Evolutionary conservation across 2,797 vertebrate genomes (phyloP).

Genomic region (Lutra lutra): DNA sequence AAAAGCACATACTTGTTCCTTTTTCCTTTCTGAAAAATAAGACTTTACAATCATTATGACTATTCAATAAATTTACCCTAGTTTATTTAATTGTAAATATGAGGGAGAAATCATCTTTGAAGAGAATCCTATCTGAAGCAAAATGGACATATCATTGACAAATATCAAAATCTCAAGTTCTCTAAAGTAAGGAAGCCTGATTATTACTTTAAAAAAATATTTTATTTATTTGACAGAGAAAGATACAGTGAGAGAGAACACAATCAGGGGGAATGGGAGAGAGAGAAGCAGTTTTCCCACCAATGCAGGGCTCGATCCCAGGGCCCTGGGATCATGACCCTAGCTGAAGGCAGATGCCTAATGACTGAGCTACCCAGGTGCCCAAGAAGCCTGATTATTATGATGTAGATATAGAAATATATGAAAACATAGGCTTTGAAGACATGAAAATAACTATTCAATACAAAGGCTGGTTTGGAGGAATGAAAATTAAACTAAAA

Average conservation of each 20-base stretch:
- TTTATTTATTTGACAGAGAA: no score
- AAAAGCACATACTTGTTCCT: neutral
- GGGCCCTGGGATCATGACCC: no score
- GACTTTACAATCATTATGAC: neutral
- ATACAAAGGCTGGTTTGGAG: neutral
- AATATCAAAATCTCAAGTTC: neutral
- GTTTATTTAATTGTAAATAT: neutral
- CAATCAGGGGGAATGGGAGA: no score
- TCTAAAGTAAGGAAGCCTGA: neutral
- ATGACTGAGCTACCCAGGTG: no score
- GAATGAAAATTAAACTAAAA: neutral
- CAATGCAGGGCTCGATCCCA: no score
- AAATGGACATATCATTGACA: neutral
- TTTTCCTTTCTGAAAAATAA: neutral
- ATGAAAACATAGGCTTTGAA: neutral
- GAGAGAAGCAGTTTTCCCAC: no score
- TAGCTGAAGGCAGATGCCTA: no score
- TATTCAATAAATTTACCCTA: neutral
- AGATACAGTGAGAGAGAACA: no score
- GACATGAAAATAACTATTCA: neutral
- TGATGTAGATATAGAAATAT: neutral
- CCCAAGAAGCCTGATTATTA: neutral
- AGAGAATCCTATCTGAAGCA: neutral
- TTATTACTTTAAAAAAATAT: neutral
- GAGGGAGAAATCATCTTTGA: neutral